Evolutionary conservation across 2,113 vertebrate species (phyloP).

Genomic region (Rhagologus leucostigma): DNA sequence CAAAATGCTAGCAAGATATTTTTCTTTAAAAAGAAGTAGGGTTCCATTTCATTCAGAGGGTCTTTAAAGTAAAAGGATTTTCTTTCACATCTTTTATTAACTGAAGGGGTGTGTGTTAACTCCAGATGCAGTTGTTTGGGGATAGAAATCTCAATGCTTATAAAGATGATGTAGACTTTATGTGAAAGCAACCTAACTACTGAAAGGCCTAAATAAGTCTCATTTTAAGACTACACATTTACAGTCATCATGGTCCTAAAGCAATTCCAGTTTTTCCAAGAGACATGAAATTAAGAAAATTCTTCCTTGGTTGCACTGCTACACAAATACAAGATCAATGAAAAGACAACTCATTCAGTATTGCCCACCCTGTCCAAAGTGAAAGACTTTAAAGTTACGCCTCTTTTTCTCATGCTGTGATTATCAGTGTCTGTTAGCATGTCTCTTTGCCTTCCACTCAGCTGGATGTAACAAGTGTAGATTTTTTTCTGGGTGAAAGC

Average conservation of each 20-base stretch:
- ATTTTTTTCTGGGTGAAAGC: not conserved
- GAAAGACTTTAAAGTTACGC: not conserved
- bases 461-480: not conserved
- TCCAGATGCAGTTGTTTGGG: not conserved
- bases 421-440: not conserved
- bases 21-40: not conserved
- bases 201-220: not conserved
- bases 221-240: not conserved
- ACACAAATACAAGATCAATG: not conserved
- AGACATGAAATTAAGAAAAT: not conserved
- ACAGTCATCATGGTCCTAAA: fast-evolving
- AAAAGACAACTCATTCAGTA: not conserved
- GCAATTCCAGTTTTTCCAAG: not conserved
- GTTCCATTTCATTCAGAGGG: not conserved
- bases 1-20: not conserved
- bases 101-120: fast-evolving
- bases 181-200: not conserved
- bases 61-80: not conserved
- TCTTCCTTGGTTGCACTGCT: not conserved
- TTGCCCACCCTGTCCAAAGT: fast-evolving
- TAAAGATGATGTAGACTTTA: not conserved
- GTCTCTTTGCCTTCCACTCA: not conserved
- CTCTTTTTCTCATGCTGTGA: not conserved
- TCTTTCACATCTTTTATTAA: not conserved
- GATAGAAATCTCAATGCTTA: not conserved